Percentiles rank a stretch among this genome's conserved stretches.
Conservation (phyloP, 2,888 invertebrate genomes). For the Drosophila anomelani region DNA sequence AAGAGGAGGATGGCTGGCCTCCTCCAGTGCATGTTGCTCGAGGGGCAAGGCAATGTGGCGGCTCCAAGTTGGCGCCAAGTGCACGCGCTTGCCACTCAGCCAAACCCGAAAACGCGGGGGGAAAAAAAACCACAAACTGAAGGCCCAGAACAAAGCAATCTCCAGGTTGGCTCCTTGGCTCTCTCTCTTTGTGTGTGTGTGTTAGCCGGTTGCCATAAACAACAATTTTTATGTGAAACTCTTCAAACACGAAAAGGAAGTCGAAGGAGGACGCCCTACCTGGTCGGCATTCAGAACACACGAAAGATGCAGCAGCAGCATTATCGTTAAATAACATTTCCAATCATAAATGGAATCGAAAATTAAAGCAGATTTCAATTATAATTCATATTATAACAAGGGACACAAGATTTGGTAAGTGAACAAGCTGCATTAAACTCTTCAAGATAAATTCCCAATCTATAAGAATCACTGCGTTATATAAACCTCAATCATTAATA, state of each 20-base stretch:
- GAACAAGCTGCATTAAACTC: neutral
- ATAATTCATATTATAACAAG: slow-evolving; percentile 17
- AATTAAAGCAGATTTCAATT: slow-evolving; percentile 11
- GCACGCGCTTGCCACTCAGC: slow-evolving; percentile 51
- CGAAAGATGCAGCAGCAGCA: slow-evolving; percentile 14
- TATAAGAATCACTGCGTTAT: no score
- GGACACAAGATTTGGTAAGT: no score
- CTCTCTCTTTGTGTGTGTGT: slow-evolving; percentile 4
- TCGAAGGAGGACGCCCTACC: slow-evolving; percentile 22
- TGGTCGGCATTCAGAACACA: slow-evolving; percentile 7
- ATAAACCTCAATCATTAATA: neutral
- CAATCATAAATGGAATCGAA: slow-evolving; percentile 31
- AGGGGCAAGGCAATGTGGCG: slow-evolving; percentile 47
- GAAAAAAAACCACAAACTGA: slow-evolving; percentile 6
- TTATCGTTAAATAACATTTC: slow-evolving; percentile 32
- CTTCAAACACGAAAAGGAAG: slow-evolving; percentile 42
- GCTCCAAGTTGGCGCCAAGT: slow-evolving; percentile 62
- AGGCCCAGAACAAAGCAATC: slow-evolving; percentile 39
- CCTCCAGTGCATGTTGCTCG: slow-evolving; percentile 14
- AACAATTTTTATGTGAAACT: slow-evolving; percentile 49
- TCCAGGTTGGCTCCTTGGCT: slow-evolving; percentile 30
- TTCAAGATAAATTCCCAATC: no score
- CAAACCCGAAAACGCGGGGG: slow-evolving; percentile 20
- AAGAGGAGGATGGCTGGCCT: slow-evolving; percentile 27
- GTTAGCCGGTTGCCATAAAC: slow-evolving; percentile 44